phyloP scores from a whole-genome alignment of 1,140 invertebrate species.

The Paralvinella palmiformis region DNA sequence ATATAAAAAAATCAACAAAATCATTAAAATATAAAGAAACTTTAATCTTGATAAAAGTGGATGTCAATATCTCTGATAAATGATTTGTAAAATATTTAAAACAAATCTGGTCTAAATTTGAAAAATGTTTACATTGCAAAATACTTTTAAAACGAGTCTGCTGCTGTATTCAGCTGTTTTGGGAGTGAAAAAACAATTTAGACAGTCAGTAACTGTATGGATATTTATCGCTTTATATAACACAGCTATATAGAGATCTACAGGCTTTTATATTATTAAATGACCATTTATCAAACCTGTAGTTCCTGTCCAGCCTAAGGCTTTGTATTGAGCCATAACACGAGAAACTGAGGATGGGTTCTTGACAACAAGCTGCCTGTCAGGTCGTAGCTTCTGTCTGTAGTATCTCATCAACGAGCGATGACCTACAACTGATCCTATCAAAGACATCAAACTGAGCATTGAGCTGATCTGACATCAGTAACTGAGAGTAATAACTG shows the following conservation, averaged over 20 bases:
- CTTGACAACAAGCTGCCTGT: conserved; percentile 24
- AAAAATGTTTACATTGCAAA: conserved; percentile 8
- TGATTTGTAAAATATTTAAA: no score
- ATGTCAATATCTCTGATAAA: no score
- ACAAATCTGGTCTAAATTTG: not conserved
- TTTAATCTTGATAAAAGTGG: no score
- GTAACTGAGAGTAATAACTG: no score
- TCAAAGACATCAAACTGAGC: conserved; percentile 40
- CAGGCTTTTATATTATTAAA: no score
- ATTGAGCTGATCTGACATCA: no score
- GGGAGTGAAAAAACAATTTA: no score
- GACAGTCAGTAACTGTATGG: no score
- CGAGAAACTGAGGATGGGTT: conserved; percentile 30
- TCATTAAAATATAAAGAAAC: no score
- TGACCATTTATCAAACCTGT: conserved; percentile 31
- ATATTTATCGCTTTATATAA: no score
- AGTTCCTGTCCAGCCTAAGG: conserved; percentile 74
- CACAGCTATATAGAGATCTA: no score
- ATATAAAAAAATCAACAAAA: no score
- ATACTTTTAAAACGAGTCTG: conserved; percentile 11
- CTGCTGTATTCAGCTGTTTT: conserved; percentile 12
- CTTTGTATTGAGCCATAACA: conserved; percentile 71
- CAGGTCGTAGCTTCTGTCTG: conserved; percentile 49
- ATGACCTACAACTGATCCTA: conserved; percentile 83
- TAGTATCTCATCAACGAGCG: conserved; percentile 74